phyloP scores from a whole-genome alignment of 37 sponge, comb jelly and placozoan genomes.

The Lycopodina hypogea region DNA sequence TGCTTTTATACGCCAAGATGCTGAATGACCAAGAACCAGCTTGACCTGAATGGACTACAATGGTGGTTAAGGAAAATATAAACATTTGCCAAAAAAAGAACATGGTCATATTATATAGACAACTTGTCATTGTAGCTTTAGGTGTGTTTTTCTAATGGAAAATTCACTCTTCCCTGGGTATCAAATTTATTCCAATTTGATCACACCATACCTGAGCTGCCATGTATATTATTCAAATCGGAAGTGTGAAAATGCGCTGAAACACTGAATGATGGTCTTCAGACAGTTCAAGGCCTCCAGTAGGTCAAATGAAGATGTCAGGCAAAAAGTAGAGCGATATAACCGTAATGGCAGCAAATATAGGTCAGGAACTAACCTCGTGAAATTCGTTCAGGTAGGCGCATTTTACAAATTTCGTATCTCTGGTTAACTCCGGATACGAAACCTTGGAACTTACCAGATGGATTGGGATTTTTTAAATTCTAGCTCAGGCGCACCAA shows the following conservation, averaged over 20 bases:
- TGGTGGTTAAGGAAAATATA: not conserved
- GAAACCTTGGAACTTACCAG: no score
- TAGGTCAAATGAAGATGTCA: not conserved
- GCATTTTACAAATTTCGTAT: slow-evolving; percentile 17
- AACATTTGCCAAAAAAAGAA: not conserved
- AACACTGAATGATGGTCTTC: not conserved
- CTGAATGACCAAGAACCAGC: slow-evolving; percentile 90
- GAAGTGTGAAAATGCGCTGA: not conserved
- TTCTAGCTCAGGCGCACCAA: no score
- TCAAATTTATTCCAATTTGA: no score
- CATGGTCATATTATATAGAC: no score
- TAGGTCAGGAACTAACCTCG: not conserved
- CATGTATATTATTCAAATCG: slow-evolving; percentile 9
- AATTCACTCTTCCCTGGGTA: not conserved
- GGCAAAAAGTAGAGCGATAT: not conserved
- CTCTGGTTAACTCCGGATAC: not conserved
- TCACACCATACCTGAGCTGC: slow-evolving; percentile 15
- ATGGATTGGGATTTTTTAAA: no score
- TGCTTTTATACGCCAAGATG: no score
- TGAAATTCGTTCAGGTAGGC: slow-evolving; percentile 4
- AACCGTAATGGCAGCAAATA: not conserved
- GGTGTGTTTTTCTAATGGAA: not conserved
- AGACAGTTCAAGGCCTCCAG: not conserved
- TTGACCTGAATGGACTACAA: slow-evolving; percentile 75
- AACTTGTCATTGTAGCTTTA: no score